Evolutionary conservation across 2,113 vertebrate species (phyloP), one percentile per base, ranked within the genome.

Genomic region (Suncus etruscus): DNA sequence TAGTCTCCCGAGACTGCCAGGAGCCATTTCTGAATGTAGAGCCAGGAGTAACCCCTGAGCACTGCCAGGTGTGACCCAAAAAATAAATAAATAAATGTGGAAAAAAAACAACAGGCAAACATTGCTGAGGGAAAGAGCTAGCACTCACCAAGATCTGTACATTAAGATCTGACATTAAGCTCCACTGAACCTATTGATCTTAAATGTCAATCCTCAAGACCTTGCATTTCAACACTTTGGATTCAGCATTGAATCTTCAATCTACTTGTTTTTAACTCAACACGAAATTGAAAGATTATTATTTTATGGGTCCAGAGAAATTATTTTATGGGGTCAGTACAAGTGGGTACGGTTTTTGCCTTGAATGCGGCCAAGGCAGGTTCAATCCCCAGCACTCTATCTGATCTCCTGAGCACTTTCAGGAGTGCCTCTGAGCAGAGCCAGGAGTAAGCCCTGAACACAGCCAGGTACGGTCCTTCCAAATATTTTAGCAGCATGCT

Each of bases 131-230:
- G 47, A 2, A 74, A 73, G 54, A 29, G 4, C n/a, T 22, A 1
- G 31, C 65, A 80, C 32, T 31, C 61, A 58, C 32, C 65, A 81
- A 92, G 69, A 92, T 6, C 9, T 12, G 22, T 18, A 31, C 27
- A 68, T 70, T 39, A 39, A 39, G 39, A 39, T 39, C 39, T 39
- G 39, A 39, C 39, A 39, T 39, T 39, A 39, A 39, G 39, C 39
- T 39, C 39, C 5, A 39, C 39, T 39, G 39, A 50, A 92, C 86
- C 73, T 69, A 83, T 83, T 73, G 86, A 69, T 69, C 81, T 74
- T 79, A 95, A 93, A 93, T 86, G 81, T 91, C 77, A 95, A 65
- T 93, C 54, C 61, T 76, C 86, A 80, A 94, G 83, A 72, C 31
- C 15, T 94, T 79, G 72, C 77, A 78, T 88, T 91, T 88, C 81